Evolutionary conservation across 2,888 invertebrate genomes (phyloP).

Genomic region (Dolichomitus sp.): DNA sequence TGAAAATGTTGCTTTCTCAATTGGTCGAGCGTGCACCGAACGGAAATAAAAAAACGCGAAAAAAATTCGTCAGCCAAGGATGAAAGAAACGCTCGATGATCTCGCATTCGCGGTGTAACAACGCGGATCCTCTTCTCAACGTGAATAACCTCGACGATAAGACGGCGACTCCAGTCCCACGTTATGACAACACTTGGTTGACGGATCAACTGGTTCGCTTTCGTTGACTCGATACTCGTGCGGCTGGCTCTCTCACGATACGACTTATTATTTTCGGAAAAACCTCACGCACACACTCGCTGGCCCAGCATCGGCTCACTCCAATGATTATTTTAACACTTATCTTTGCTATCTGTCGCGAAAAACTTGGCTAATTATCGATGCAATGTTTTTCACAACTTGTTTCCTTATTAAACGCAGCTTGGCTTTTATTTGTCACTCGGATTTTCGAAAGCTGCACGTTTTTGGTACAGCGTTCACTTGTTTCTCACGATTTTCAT

Average conservation of each 20-base stretch:
- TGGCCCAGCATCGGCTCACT: conserved; percentile 8
- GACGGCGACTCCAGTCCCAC: not conserved
- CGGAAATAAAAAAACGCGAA: not conserved
- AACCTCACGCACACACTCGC: not conserved
- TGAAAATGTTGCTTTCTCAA: not conserved
- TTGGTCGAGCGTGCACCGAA: not conserved
- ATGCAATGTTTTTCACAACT: conserved; percentile 30
- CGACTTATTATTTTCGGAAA: not conserved
- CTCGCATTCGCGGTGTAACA: conserved; percentile 13
- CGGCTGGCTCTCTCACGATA: not conserved
- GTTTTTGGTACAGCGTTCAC: not conserved
- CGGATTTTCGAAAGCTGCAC: not conserved
- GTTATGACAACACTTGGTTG: not conserved
- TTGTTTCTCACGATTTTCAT: conserved; percentile 51
- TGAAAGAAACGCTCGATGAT: not conserved
- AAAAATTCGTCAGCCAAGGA: not conserved
- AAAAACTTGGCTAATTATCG: conserved; percentile 40
- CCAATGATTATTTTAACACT: conserved; percentile 31
- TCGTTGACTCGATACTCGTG: not conserved
- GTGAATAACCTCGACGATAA: conserved; percentile 26
- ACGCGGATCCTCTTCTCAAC: conserved; percentile 1
- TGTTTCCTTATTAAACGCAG: not conserved
- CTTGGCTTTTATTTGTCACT: conserved; percentile 10
- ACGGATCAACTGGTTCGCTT: not conserved
- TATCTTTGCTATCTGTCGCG: conserved; percentile 63